Evolutionary conservation across 2,888 invertebrate species (phyloP).

Genomic region (Lasioglossum oenotherae): DNA sequence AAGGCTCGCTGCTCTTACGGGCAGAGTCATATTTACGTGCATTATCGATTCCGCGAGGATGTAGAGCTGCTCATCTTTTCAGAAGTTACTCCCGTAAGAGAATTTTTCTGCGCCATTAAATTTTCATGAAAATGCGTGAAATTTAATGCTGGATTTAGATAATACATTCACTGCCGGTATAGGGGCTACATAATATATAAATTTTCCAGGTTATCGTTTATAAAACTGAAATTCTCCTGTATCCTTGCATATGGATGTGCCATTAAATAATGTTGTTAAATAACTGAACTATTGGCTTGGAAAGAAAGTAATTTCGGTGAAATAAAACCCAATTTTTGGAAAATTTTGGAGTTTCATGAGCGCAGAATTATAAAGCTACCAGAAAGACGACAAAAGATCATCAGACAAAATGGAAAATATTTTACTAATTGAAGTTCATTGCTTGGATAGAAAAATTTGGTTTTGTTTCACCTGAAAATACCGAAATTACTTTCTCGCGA

Average conservation of each 20-base stretch:
- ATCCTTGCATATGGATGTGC: neutral
- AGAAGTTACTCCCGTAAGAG: neutral
- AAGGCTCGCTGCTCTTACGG: slow-evolving; percentile 14
- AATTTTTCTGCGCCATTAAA: slow-evolving; percentile 18
- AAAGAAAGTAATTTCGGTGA: too few species aligned
- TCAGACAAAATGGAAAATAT: too few species aligned
- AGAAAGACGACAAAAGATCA: too few species aligned
- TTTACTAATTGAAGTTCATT: too few species aligned
- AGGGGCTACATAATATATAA: neutral
- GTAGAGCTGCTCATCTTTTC: slow-evolving; percentile 7
- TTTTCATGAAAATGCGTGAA: neutral
- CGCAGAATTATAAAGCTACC: too few species aligned
- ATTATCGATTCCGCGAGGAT: slow-evolving; percentile 17
- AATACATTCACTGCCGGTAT: neutral
- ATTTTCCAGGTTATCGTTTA: neutral
- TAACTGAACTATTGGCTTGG: neutral
- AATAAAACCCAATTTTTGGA: too few species aligned
- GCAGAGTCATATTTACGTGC: slow-evolving; percentile 20
- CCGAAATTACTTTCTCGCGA: too few species aligned
- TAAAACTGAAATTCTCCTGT: neutral
- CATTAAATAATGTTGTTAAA: neutral
- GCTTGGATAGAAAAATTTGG: too few species aligned
- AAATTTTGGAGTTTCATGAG: too few species aligned
- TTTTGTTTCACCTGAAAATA: too few species aligned
- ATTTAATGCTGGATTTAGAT: slow-evolving; percentile 3